phyloP scores from a whole-genome alignment of 2,888 invertebrate species.

The Drosophila colorata region DNA sequence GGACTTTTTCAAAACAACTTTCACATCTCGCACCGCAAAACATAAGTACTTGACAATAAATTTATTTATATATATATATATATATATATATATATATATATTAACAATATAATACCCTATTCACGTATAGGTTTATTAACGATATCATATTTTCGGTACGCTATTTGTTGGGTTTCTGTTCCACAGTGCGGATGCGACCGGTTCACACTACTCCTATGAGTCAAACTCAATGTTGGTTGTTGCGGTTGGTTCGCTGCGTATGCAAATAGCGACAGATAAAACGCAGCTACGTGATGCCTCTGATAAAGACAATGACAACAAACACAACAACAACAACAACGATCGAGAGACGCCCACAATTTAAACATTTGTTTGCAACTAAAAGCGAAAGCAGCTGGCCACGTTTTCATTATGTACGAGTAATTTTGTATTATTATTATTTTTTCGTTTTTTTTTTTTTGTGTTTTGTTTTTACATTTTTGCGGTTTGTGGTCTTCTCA shows the following conservation, averaged over 20 bases:
- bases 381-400: slow-evolving; percentile 65
- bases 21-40: neutral
- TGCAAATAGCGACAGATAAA: slow-evolving; percentile 74
- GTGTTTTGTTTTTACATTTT: slow-evolving; percentile 40
- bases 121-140: neutral
- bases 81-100: neutral
- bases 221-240: slow-evolving; percentile 47
- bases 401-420: slow-evolving; percentile 27
- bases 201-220: slow-evolving; percentile 29
- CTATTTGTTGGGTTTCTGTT: slow-evolving; percentile 24
- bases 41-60: neutral
- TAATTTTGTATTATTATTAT: slow-evolving; percentile 34
- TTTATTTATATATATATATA: neutral
- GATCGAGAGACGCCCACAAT: slow-evolving; percentile 68
- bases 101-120: neutral
- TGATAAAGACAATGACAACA: slow-evolving; percentile 59
- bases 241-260: slow-evolving; percentile 62
- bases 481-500: slow-evolving; percentile 67
- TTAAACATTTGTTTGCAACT: slow-evolving; percentile 60
- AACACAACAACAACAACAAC: slow-evolving; percentile 25
- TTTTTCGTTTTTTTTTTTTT: slow-evolving; percentile 19
- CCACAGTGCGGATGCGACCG: slow-evolving; percentile 24
- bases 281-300: slow-evolving; percentile 68
- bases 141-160: slow-evolving; percentile 6
- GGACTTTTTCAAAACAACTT: neutral